Percentiles rank a stretch among this genome's conserved stretches.
Evolutionary conservation across 2,113 vertebrate species (phyloP).

Genomic region (Antechinus stuartii): DNA sequence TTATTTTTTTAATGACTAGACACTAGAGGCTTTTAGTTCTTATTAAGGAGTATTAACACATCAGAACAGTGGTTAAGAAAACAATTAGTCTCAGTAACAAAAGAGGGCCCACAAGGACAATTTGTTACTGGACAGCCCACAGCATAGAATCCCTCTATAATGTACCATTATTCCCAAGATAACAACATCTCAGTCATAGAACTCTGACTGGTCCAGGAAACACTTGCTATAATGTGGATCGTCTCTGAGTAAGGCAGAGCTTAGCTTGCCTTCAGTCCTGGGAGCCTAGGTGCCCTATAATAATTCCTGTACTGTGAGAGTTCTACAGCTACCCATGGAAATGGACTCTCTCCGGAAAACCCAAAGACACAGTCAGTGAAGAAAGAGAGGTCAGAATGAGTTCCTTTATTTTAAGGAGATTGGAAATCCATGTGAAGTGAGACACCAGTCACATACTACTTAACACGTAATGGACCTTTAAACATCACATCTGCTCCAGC

Average conservation of each 20-base stretch:
- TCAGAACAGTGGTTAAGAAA: neutral
- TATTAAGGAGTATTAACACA: neutral
- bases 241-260: neutral
- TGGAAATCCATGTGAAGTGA: conserved; percentile 77
- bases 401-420: conserved; percentile 81
- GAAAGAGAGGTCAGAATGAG: conserved; percentile 47
- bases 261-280: neutral
- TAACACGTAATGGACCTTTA: conserved; percentile 69
- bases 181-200: neutral
- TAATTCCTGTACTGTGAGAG: neutral
- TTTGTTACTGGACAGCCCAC: neutral
- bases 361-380: neutral
- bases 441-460: conserved; percentile 75
- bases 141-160: neutral
- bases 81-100: neutral
- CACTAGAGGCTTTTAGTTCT: conserved; percentile 9
- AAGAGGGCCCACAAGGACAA: neutral
- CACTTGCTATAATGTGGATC: neutral
- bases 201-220: neutral
- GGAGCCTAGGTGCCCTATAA: neutral
- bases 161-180: neutral
- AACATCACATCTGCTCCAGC: conserved; percentile 9
- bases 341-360: neutral
- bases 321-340: neutral
- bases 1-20: conserved; percentile 3